Evolutionary conservation across 2,888 invertebrate genomes (phyloP).

Genomic region (Drosophila barbarae): DNA sequence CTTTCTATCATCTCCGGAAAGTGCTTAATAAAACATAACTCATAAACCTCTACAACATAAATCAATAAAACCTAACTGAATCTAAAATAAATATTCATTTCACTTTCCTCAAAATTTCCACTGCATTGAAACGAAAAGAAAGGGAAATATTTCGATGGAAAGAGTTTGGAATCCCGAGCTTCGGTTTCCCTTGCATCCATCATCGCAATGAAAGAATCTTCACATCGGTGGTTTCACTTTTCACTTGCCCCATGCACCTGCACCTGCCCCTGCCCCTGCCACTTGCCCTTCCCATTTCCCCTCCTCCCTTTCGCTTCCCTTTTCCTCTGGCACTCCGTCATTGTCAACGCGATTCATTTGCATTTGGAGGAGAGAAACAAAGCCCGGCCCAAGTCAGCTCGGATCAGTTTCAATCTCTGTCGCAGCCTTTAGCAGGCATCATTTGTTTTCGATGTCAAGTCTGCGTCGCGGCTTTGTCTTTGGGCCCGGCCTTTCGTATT

Average conservation of each 20-base stretch:
- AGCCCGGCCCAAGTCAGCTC: slow-evolving; percentile 9
- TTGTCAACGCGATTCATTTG: slow-evolving; percentile 47
- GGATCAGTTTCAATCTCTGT: slow-evolving; percentile 40
- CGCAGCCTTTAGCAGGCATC: slow-evolving; percentile 59
- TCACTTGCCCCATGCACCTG: slow-evolving; percentile 42
- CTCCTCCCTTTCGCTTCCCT: slow-evolving; percentile 8
- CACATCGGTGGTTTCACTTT: slow-evolving; percentile 59
- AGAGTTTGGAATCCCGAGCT: slow-evolving; percentile 36
- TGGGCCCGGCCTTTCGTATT: slow-evolving; percentile 64
- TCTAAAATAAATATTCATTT: background rate
- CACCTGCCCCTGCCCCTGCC: slow-evolving; percentile 19
- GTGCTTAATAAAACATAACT: background rate
- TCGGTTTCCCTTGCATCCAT: slow-evolving; percentile 32
- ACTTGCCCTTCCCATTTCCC: background rate
- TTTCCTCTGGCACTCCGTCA: slow-evolving; percentile 48
- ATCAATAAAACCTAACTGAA: background rate
- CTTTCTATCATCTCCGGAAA: background rate
- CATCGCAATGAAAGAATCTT: slow-evolving; percentile 39
- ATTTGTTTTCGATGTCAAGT: slow-evolving; percentile 74
- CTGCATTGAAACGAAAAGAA: background rate
- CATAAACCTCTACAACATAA: background rate
- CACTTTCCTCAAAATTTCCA: slow-evolving; percentile 6
- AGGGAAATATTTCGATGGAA: slow-evolving; percentile 17
- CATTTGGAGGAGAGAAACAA: slow-evolving; percentile 60
- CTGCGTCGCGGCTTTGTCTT: slow-evolving; percentile 46